Evolutionary conservation across 1,140 invertebrate genomes (phyloP).

Genomic region (Musca domestica): DNA sequence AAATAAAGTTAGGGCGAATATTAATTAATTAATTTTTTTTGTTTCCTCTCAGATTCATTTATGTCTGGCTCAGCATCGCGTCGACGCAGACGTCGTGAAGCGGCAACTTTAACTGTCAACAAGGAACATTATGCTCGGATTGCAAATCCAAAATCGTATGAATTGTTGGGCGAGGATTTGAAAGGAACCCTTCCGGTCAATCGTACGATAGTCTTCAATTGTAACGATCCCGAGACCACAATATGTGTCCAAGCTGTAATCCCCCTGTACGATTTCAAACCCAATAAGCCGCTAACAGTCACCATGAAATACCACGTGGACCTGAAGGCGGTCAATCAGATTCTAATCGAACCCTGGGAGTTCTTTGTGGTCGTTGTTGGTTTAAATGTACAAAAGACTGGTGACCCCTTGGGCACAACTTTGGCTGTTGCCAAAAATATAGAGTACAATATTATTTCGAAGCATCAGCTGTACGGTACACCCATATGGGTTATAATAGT

Average conservation of each 20-base stretch:
- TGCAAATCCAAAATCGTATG: slow-evolving; percentile 38
- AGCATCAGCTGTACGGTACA: slow-evolving; percentile 34
- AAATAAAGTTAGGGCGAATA: not conserved
- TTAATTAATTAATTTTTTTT: not conserved
- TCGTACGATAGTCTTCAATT: slow-evolving; percentile 51
- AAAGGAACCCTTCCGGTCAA: slow-evolving; percentile 45
- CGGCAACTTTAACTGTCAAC: slow-evolving; percentile 38
- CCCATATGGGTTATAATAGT: slow-evolving; percentile 28
- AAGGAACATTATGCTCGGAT: slow-evolving; percentile 47
- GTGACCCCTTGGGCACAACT: slow-evolving; percentile 29
- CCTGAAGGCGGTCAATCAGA: slow-evolving; percentile 44
- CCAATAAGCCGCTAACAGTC: slow-evolving; percentile 41
- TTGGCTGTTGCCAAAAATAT: slow-evolving; percentile 36
- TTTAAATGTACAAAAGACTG: slow-evolving; percentile 37
- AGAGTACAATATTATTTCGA: slow-evolving; percentile 47
- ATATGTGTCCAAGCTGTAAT: slow-evolving; percentile 43
- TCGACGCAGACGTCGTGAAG: slow-evolving; percentile 32
- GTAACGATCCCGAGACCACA: slow-evolving; percentile 41
- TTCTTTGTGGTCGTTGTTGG: slow-evolving; percentile 46
- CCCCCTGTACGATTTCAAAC: slow-evolving; percentile 42
- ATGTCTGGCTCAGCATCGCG: slow-evolving; percentile 37
- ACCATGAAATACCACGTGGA: slow-evolving; percentile 46
- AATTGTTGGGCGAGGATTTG: slow-evolving; percentile 44
- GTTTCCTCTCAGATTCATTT: slow-evolving; percentile 23
- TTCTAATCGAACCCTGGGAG: slow-evolving; percentile 49